These are phyloP conservation scores for Dinothrombium tinctorium DNA, from an alignment of 1,140 invertebrate genomes.

Conservation along the genomic window DNA sequence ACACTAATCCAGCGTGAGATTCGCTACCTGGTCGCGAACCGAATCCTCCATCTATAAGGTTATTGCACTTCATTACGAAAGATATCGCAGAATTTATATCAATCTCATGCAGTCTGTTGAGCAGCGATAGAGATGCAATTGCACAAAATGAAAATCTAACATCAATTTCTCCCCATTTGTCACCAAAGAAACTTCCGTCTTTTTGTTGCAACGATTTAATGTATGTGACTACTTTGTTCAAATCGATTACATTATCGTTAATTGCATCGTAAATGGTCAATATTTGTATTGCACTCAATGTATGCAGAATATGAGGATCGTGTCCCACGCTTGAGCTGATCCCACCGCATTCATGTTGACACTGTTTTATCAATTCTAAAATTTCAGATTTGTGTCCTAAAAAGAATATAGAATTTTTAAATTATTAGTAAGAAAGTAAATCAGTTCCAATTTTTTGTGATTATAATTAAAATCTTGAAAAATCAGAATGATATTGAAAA, in stretches of 20 bases:
- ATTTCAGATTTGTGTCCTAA: conserved; percentile 43
- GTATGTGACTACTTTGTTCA: conserved; percentile 58
- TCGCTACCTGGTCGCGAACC: conserved; percentile 86
- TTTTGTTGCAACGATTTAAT: conserved; percentile 59
- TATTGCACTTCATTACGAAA: conserved; percentile 81
- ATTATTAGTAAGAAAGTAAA: too few species aligned
- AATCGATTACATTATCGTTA: conserved; percentile 40
- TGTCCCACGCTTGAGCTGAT: conserved; percentile 66
- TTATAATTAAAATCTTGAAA: too few species aligned
- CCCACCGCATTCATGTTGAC: conserved; percentile 71
- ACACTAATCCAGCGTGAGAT: conserved; percentile 65
- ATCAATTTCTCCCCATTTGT: conserved; percentile 94
- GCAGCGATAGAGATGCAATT: conserved; percentile 50
- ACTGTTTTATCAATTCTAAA: conserved; percentile 60
- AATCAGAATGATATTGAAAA: too few species aligned
- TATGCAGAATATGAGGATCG: conserved; percentile 88
- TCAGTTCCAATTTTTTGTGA: too few species aligned
- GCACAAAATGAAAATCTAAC: conserved; percentile 93
- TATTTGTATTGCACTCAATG: conserved; percentile 77
- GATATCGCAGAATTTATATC: conserved; percentile 66
- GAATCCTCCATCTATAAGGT: conserved; percentile 89
- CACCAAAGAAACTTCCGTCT: conserved; percentile 88
- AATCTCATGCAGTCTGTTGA: conserved; percentile 50
- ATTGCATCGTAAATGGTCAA: conserved; percentile 58
- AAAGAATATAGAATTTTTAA: too few species aligned